Base-by-base conservation (phyloP, 2,888 invertebrate genomes). In the Drosophila subquinaria region DNA sequence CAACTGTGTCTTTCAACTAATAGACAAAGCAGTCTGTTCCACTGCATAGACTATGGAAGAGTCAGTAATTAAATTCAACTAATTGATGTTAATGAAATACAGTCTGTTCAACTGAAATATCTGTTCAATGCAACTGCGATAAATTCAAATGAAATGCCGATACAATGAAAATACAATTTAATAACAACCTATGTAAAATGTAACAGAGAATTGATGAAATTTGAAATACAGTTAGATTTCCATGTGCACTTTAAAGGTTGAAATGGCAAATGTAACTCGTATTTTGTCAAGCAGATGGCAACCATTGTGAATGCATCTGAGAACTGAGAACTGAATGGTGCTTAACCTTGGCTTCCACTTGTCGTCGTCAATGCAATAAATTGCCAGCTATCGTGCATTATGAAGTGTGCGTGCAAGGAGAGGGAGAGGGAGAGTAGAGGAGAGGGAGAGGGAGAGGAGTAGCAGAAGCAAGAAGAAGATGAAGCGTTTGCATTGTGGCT, bases 401-500 rank as follows among this genome's bases (percentile, higher is more conserved):
- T 85, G 73, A 82, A 73, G 68, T 82, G 79, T 62, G 59, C 53
- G 55, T 56, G 33, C 36, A 27, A 27, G 17, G 1, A 10, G 11
- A 20, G 47, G 10, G 2, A 40, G 27, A 27, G 1, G 4, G 3
- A 38, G 10, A 13, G 30, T 6, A 27, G 8, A 27, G 27, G 27
- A 0, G 4, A 4, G 4, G 10, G 23, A 23, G 23, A 5, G 23
- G 5, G 27, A 27, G 27, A 5, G 5, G 50, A 5, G 15, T 27
- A 20, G 45, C 10, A 20, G 43, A 17, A 15, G 53, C 10, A 20
- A n/a, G 15, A 20, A 30, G 23, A 27, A 13, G 36, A 9, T 15
- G 40, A 38, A 66, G 68, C 68, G 73, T 69, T 69, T 80, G 80
- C 81, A 74, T 67, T 79, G 79, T 65, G 79, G 79, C 66, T 79